Percentiles rank a stretch among this genome's conserved stretches.
Evolutionary conservation across 2,797 vertebrate species (phyloP).

Genomic region (Cichlasoma orientale): DNA sequence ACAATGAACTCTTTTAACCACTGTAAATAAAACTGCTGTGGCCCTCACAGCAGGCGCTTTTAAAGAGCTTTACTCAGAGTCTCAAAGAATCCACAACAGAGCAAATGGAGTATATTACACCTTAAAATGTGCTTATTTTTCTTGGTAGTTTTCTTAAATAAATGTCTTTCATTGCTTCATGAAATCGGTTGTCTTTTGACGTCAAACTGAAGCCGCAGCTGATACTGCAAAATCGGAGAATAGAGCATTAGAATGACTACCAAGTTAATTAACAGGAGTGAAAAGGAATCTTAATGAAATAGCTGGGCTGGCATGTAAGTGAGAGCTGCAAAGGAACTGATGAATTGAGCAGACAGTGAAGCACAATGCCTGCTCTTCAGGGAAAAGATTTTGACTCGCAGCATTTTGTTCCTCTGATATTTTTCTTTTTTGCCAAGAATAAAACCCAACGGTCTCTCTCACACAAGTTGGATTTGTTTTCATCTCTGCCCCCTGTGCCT

Average conservation of each 20-base stretch:
- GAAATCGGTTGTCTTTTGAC: neutral
- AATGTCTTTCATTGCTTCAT: neutral
- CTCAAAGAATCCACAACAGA: neutral
- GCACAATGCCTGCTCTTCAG: neutral
- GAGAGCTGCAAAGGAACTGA: neutral
- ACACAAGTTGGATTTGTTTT: neutral
- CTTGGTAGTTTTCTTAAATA: neutral
- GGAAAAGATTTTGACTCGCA: neutral
- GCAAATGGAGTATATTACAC: neutral
- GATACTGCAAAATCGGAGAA: neutral
- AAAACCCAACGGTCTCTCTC: neutral
- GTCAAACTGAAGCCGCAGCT: neutral
- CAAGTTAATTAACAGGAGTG: conserved; percentile 30
- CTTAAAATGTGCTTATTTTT: neutral
- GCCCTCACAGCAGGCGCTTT: neutral
- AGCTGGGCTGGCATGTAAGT: neutral
- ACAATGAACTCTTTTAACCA: neutral
- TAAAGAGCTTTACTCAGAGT: neutral
- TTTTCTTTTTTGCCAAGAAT: neutral
- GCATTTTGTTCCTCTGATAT: conserved; percentile 2
- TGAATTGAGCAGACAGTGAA: conserved; percentile 3
- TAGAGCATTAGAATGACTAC: neutral
- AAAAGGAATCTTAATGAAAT: conserved; percentile 24
- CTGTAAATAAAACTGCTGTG: neutral
- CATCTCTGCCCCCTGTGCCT: neutral